phyloP scores from a whole-genome alignment of 1,140 invertebrate species.

The Branchinecta lindahli region DNA sequence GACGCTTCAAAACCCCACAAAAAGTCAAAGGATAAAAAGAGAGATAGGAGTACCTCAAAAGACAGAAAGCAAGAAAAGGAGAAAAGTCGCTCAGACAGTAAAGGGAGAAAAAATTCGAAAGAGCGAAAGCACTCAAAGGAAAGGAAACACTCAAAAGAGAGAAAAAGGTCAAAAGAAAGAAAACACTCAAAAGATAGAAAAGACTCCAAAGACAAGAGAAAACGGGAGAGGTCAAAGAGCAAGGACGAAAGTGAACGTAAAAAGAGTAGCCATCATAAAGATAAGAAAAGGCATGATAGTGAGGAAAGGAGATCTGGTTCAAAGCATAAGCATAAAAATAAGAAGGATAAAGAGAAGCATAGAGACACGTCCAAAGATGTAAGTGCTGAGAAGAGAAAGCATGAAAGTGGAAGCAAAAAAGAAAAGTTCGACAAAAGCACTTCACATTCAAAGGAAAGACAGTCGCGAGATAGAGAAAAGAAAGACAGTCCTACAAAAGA shows the following conservation, averaged over 20 bases:
- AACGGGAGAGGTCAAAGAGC: neutral
- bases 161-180: slow-evolving; percentile 22
- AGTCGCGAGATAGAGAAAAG: slow-evolving; percentile 24
- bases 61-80: slow-evolving; percentile 16
- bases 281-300: neutral
- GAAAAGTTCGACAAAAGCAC: slow-evolving; percentile 21
- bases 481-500: slow-evolving; percentile 18
- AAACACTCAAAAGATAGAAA: slow-evolving; percentile 22
- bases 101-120: too few species aligned
- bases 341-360: slow-evolving; percentile 19
- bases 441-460: slow-evolving; percentile 23
- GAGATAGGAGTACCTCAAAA: slow-evolving; percentile 12
- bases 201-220: neutral
- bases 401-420: slow-evolving; percentile 25
- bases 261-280: neutral
- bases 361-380: slow-evolving; percentile 15
- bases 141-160: slow-evolving; percentile 15
- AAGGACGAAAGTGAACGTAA: slow-evolving; percentile 11
- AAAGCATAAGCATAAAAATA: slow-evolving; percentile 18
- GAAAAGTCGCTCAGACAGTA: neutral
- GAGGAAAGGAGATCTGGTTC: neutral
- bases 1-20: neutral
- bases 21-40: slow-evolving; percentile 14
- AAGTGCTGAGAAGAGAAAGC: neutral
- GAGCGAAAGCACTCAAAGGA: too few species aligned